Conservation (phyloP, 2,113 vertebrate genomes). For the Candoia aspera region DNA sequence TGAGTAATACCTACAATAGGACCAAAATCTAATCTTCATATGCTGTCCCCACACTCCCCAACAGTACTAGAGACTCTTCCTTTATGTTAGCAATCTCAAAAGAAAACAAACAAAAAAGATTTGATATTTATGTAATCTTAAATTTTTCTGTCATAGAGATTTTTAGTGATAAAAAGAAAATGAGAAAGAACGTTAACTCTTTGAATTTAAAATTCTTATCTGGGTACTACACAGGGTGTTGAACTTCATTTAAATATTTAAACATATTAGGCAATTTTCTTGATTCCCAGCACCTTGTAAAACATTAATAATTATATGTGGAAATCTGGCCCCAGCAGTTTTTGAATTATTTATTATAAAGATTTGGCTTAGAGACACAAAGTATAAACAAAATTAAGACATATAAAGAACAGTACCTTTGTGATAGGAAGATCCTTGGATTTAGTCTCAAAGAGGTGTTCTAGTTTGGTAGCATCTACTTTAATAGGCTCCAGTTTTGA, state of each 20-base stretch:
- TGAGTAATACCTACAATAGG: background rate
- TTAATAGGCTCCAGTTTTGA: slow-evolving; percentile 95
- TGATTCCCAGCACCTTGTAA: background rate
- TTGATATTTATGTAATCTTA: background rate
- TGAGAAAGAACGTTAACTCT: background rate
- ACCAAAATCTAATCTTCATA: background rate
- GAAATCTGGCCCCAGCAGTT: background rate
- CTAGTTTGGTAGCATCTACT: slow-evolving; percentile 93
- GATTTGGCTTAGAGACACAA: slow-evolving; percentile 20
- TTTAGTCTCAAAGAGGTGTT: slow-evolving; percentile 97
- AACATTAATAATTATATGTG: background rate
- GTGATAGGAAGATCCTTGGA: slow-evolving; percentile 96
- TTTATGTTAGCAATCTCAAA: background rate
- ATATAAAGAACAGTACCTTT: slow-evolving; percentile 80
- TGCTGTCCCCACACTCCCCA: background rate
- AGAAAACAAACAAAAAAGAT: background rate
- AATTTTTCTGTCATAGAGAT: background rate
- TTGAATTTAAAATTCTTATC: background rate
- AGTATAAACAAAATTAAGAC: slow-evolving; percentile 47
- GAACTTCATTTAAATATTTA: background rate
- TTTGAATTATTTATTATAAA: slow-evolving; percentile 1
- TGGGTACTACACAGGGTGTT: background rate
- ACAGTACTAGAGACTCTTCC: background rate
- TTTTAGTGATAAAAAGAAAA: background rate
- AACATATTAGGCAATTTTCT: background rate